A percentile compares a stretch with the other conserved stretches of the same genome.
Conservation (phyloP, 2,888 invertebrate genomes). For the Eremobia ochroleuca region DNA sequence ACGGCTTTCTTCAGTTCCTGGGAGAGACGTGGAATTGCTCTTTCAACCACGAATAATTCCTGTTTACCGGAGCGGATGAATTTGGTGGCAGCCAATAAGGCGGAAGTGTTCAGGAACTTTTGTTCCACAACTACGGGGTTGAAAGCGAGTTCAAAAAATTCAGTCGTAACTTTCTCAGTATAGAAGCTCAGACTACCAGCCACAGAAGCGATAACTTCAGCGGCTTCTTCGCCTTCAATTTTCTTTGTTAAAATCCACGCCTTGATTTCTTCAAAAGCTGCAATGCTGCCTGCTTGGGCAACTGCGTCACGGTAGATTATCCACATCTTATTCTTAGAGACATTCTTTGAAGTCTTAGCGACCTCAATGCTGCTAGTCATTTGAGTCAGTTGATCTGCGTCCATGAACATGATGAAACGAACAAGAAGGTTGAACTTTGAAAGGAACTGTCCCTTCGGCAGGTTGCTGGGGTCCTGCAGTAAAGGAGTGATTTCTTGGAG, state of each 20-base stretch:
- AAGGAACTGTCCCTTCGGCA: constrained; percentile 71
- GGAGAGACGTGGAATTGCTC: constrained; percentile 91
- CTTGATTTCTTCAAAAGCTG: constrained; percentile 92
- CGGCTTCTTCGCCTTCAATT: constrained; percentile 91
- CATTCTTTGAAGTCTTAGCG: constrained; percentile 80
- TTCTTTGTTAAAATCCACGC: constrained; percentile 91
- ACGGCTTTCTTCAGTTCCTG: constrained; percentile 90
- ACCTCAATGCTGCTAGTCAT: constrained; percentile 88
- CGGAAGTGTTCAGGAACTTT: constrained; percentile 88
- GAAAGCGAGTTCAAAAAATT: constrained; percentile 91
- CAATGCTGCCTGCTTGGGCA: constrained; percentile 92
- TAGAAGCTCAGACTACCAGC: constrained; percentile 90
- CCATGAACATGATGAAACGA: constrained; percentile 91
- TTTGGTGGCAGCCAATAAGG: constrained; percentile 91
- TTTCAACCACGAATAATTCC: constrained; percentile 88
- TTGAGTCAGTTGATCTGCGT: constrained; percentile 90
- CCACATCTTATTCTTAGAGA: constrained; percentile 89
- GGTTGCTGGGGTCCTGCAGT: constrained; percentile 71
- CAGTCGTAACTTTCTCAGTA: constrained; percentile 91
- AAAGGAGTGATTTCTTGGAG: constrained; percentile 91
- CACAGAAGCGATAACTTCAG: constrained; percentile 89
- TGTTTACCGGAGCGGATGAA: constrained; percentile 91
- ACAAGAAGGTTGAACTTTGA: constrained; percentile 92
- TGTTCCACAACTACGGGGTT: constrained; percentile 89
- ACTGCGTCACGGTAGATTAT: constrained; percentile 92